A percentile compares a stretch with the other conserved stretches of the same genome.
These are phyloP conservation scores for Distichodus sexfasciatus DNA, from an alignment of 2,797 vertebrate species.

Conservation along the genomic window DNA sequence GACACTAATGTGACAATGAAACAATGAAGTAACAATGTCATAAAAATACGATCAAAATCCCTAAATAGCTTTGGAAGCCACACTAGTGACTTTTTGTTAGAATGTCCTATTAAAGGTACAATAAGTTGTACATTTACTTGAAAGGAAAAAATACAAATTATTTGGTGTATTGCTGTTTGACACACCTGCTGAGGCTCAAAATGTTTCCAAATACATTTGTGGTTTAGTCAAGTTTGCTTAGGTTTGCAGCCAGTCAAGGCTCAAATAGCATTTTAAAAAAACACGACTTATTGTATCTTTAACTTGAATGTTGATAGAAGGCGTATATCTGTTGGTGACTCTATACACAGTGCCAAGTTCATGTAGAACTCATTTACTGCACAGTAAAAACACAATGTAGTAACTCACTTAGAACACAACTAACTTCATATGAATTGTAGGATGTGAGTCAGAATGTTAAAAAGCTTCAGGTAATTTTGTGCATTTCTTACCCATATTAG, in stretches of 20 bases:
- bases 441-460: not conserved
- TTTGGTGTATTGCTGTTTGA: no score
- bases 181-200: no score
- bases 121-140: no score
- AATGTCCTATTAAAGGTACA: no score
- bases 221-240: no score
- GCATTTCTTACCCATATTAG: not conserved
- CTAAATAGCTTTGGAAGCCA: no score
- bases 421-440: not conserved
- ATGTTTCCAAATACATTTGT: no score
- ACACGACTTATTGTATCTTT: constrained; percentile 22
- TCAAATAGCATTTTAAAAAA: not conserved
- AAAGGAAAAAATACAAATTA: no score
- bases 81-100: no score
- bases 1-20: no score
- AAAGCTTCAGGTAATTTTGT: not conserved
- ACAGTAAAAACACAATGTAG: not conserved
- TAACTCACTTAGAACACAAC: not conserved
- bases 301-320: not conserved
- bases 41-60: no score
- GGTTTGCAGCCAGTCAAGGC: not conserved
- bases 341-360: constrained; percentile 13
- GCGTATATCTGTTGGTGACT: not conserved
- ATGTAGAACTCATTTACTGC: not conserved
- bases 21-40: no score